Evolutionary conservation across 1,140 invertebrate species (phyloP), one percentile per base, ranked within the genome.

Genomic region (Ylistrum balloti): DNA sequence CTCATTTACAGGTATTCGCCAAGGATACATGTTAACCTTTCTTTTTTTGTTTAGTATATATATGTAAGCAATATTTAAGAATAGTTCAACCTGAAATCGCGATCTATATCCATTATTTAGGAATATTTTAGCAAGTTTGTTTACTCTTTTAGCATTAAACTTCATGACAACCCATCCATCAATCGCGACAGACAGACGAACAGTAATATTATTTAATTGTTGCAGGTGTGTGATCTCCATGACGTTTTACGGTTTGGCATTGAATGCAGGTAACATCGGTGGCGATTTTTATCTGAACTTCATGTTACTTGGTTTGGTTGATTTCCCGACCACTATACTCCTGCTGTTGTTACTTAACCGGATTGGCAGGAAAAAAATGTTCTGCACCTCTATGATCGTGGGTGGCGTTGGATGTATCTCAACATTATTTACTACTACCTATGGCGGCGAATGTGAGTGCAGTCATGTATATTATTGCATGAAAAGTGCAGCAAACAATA

Each of bases 281-380:
- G 87, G 93, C 33, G 90, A 92, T 90, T 91, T 95, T 91, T 96
- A 96, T 91, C 35, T 94, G 35, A 95, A 94, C 93, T 93, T 92
- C 86, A 85, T 91, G 15, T 74, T 95, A 15, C 88, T 88, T 20
- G 98, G 97, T 0, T 95, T 97, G 10, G 98, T 98, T 0, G 98
- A 98, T 96, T 96, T 98, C 90, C 97, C 98, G 0, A 97, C 97
- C 0, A 98, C 98, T 93, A 96, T 96, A 0, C 97, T 98, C 91
- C 95, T 98, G 0, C 10, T 93, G 0, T 95, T 98, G 13, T 85
- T 91, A 10, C n/a, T 94, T 28, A 91, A 92, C 34, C 33, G 92
- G 5, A 20, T 94, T 11, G 94, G 95, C 7, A 88, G 95, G 86
- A 94, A 93, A 48, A 87, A 15, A 13, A 89, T 92, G 33, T 93